A percentile compares a stretch with the other conserved stretches of the same genome.
phyloP scores from a whole-genome alignment of 2,888 invertebrate genomes.

The Pollenia amentaria region DNA sequence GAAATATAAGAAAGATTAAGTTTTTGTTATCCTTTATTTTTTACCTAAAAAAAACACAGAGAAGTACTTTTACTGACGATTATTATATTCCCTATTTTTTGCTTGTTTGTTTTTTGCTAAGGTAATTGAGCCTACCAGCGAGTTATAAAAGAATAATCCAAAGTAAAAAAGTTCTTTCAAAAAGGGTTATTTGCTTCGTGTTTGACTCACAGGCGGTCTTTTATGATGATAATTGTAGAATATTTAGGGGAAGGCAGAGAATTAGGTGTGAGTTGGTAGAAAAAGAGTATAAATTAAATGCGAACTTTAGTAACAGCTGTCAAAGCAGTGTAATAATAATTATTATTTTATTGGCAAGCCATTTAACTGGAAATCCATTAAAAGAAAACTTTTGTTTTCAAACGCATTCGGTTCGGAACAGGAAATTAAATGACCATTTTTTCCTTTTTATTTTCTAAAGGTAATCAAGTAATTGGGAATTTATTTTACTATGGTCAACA shows the following conservation, averaged over 20 bases:
- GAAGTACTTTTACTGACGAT: slow-evolving; percentile 21
- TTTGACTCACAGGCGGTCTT: slow-evolving; percentile 16
- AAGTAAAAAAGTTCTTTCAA: too few relatives aligned
- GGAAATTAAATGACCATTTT: slow-evolving; percentile 33
- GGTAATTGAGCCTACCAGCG: slow-evolving; percentile 51
- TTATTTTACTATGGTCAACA: not conserved
- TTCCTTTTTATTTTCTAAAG: not conserved
- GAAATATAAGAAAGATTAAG: slow-evolving; percentile 14
- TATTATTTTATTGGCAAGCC: slow-evolving; percentile 73
- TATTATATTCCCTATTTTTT: slow-evolving; percentile 42
- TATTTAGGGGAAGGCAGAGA: not conserved
- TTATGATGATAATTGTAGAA: slow-evolving; percentile 32
- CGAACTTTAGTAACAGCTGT: slow-evolving; percentile 68
- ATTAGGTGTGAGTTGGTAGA: slow-evolving; percentile 20
- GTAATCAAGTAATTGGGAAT: not conserved
- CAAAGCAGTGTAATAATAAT: slow-evolving; percentile 72
- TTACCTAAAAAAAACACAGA: slow-evolving; percentile 24
- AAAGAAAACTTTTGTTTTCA: slow-evolving; percentile 19
- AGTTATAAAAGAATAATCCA: not conserved
- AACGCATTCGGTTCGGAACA: not conserved
- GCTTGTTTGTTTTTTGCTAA: slow-evolving; percentile 14
- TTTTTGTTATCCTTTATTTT: slow-evolving; percentile 22
- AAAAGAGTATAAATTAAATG: slow-evolving; percentile 51
- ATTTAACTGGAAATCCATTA: slow-evolving; percentile 73
- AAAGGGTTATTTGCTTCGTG: slow-evolving; percentile 50